Base-by-base conservation (phyloP, 2,113 vertebrate genomes). In the Ophiodon elongatus region DNA sequence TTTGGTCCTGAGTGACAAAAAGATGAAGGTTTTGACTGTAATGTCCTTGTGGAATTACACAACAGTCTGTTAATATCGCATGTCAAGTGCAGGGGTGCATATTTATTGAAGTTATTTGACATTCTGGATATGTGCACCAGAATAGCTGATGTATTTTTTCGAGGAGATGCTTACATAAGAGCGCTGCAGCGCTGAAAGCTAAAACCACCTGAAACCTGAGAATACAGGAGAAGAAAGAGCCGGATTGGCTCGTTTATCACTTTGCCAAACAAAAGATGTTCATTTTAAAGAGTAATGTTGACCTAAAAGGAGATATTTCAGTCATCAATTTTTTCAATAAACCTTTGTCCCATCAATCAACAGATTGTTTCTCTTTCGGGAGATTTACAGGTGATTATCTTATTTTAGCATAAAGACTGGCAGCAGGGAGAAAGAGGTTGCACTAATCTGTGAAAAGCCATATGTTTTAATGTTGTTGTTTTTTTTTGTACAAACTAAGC, bases 51-150 rank as follows among this genome's bases (percentile, higher is more conserved):
- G 62, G 74, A 76, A 77, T 89, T 79, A 66, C 74, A 64, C 76
- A 85, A 81, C 37, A 77, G 21, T 37, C 4, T 70, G 37, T 79
- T 74, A 54, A 65, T 83, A 85, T 73, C 4, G 1, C 64, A 45
- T 76, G 73, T 86, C 82, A 82, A 82, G 66, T 67, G 33, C 43
- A 54, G 45, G 41, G 57, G 41, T n/a, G 63, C 45, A 54, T 83
- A 80, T 89, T 88, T 80, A 83, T 76, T 88, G 39, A 59, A 59
- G 81, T 82, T 85, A 83, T 71, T 84, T 78, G 73, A 87, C 79
- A 65, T 81, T 67, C 27, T 75, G 57, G 8, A 66, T 80, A 70
- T 87, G 83, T 85, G 67, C 23, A 67, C 14, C 57, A 68, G 39
- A 84, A 63, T 78, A 60, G 83, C 43, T 87, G 47, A 80, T 82